phyloP scores from a whole-genome alignment of 2,888 invertebrate genomes.

The Chloroclystis v-ata region DNA sequence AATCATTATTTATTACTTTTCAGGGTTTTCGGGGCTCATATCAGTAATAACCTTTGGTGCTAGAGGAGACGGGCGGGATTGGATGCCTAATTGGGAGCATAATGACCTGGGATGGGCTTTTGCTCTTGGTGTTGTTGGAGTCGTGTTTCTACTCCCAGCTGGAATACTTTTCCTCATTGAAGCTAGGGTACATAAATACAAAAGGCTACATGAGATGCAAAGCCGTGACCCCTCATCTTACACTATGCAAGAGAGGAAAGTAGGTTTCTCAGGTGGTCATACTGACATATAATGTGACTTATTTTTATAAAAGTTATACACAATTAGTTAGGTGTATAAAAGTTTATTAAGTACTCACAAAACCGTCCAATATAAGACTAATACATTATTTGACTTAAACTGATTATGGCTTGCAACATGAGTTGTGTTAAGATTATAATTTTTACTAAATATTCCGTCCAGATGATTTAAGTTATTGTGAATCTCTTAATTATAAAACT shows the following conservation, averaged over 20 bases:
- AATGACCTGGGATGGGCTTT: constrained; percentile 97
- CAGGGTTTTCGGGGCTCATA: constrained; percentile 88
- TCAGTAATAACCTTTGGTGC: constrained; percentile 93
- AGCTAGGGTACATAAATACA: constrained; percentile 86
- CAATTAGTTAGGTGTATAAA: too few species aligned
- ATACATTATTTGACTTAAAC: neutral
- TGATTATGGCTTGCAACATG: too few species aligned
- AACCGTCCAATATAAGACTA: neutral
- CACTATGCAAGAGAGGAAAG: constrained; percentile 82
- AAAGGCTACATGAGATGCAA: constrained; percentile 83
- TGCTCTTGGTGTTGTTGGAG: constrained; percentile 90
- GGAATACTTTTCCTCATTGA: constrained; percentile 90
- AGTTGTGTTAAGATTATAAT: too few species aligned
- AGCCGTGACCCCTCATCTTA: constrained; percentile 82
- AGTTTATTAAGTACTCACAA: too few species aligned
- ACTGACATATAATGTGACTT: constrained; percentile 83
- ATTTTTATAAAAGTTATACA: too few species aligned
- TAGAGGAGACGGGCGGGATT: constrained; percentile 92
- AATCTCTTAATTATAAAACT: neutral
- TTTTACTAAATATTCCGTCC: too few species aligned
- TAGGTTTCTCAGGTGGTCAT: constrained; percentile 76
- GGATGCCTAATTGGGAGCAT: constrained; percentile 98
- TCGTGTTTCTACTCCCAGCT: constrained; percentile 84
- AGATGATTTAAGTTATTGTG: too few species aligned
- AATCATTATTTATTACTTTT: constrained; percentile 31